A percentile compares a stretch with the other conserved stretches of the same genome.
Conservation (phyloP, 2,113 vertebrate species). For the Albula glossodonta region DNA sequence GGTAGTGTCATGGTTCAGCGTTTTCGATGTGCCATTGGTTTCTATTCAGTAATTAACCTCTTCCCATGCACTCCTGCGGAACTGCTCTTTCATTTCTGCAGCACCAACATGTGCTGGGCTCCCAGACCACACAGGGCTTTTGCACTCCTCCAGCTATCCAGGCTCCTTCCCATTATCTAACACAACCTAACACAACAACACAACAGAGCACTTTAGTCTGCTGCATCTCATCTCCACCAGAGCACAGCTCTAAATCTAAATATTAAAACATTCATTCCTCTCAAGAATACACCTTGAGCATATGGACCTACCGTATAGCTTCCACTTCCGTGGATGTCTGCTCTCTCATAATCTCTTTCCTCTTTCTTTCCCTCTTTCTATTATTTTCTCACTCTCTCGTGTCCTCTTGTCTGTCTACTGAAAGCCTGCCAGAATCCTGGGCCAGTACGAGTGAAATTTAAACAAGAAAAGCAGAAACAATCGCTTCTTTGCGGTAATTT, state of each 20-base stretch:
- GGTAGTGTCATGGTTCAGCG: not conserved
- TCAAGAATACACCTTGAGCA: not conserved
- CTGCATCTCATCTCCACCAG: not conserved
- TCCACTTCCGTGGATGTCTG: not conserved
- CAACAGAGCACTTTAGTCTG: not conserved
- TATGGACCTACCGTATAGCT: constrained; percentile 6
- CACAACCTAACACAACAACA: not conserved
- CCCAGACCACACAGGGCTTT: not conserved
- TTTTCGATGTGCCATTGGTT: not conserved
- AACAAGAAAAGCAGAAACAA: constrained; percentile 53
- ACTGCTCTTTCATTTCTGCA: not conserved
- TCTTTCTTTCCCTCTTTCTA: not conserved
- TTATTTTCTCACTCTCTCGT: not conserved
- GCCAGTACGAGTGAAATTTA: constrained; percentile 58
- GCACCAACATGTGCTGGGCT: not conserved
- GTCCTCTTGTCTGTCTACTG: constrained; percentile 11
- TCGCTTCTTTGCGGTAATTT: constrained; percentile 45
- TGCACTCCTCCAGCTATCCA: not conserved
- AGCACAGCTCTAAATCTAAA: not conserved
- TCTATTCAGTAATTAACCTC: not conserved
- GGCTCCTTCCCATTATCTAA: not conserved
- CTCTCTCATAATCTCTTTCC: not conserved
- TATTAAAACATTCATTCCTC: not conserved
- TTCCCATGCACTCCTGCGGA: not conserved
- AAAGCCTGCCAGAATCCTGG: constrained; percentile 41